Conservation (phyloP, 2,888 invertebrate species). For the Agrochola macilenta region DNA sequence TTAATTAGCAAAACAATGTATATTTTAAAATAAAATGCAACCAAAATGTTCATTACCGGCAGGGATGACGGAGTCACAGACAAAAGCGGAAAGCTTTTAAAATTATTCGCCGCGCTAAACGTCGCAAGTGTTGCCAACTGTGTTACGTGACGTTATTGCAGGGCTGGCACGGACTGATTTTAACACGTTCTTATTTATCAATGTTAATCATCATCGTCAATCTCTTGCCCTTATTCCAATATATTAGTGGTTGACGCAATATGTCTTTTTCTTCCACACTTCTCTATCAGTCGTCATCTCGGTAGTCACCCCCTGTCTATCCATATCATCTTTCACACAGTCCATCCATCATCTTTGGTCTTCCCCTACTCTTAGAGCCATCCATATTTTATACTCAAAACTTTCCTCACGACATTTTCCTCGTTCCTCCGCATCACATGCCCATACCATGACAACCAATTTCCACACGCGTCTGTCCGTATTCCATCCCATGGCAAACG, state of each 20-base stretch:
- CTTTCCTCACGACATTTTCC: neutral
- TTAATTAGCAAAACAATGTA: too few species aligned
- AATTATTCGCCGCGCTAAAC: conserved; percentile 53
- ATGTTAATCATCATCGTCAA: neutral
- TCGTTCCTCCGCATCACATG: neutral
- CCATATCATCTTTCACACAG: neutral
- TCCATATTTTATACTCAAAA: neutral
- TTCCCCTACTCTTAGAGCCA: neutral
- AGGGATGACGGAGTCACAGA: conserved; percentile 21
- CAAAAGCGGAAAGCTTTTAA: conserved; percentile 56
- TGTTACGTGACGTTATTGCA: conserved; percentile 42
- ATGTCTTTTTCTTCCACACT: neutral
- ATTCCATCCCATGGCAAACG: neutral
- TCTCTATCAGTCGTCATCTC: neutral
- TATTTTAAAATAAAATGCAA: conserved; percentile 16
- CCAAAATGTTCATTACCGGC: conserved; percentile 23
- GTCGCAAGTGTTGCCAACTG: conserved; percentile 49
- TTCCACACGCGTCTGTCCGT: neutral
- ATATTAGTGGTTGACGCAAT: too few species aligned
- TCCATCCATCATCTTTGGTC: neutral
- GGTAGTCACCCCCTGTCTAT: neutral
- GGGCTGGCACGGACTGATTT: conserved; percentile 30
- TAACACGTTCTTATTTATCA: too few species aligned
- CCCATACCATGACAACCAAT: neutral
- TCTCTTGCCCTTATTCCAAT: neutral